These are phyloP conservation scores for Hyles lineata DNA, from an alignment of 2,888 invertebrate species.

Conservation along the genomic window DNA sequence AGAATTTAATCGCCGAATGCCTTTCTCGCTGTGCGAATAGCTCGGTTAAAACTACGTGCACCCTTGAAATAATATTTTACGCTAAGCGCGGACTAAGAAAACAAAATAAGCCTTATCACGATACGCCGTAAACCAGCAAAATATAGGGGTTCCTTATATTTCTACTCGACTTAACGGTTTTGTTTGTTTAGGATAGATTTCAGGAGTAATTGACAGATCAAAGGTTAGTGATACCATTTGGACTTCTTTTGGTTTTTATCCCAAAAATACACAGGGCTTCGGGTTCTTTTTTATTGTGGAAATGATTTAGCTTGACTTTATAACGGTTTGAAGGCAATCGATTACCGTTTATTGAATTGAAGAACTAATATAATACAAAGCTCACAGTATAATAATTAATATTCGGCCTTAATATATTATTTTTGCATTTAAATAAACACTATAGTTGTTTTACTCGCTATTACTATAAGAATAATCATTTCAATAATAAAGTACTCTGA, in stretches of 20 bases:
- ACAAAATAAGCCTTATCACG: conserved; percentile 49
- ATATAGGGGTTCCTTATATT: conserved; percentile 54
- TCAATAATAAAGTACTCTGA: too few species aligned
- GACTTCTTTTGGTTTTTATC: conserved; percentile 39
- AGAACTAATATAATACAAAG: too few species aligned
- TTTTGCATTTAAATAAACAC: background rate
- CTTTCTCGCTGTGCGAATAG: conserved; percentile 21
- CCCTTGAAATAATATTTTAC: conserved; percentile 48
- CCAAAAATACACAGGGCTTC: background rate
- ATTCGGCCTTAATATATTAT: too few species aligned
- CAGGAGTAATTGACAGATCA: conserved; percentile 66
- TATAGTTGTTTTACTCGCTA: too few species aligned
- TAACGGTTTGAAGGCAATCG: too few species aligned
- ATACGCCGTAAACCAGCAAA: conserved; percentile 42
- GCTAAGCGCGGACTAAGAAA: conserved; percentile 47
- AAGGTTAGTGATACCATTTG: conserved; percentile 58
- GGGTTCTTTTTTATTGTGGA: too few species aligned
- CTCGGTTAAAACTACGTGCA: conserved; percentile 33
- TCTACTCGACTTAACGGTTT: conserved; percentile 49
- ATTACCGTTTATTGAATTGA: too few species aligned
- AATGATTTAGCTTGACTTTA: too few species aligned
- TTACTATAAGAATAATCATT: too few species aligned
- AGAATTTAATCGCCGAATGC: conserved; percentile 7
- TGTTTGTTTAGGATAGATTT: conserved; percentile 69
- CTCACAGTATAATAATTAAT: too few species aligned